Conservation (phyloP, 2,888 invertebrate genomes). For the Hofmannophila pseudospretella region DNA sequence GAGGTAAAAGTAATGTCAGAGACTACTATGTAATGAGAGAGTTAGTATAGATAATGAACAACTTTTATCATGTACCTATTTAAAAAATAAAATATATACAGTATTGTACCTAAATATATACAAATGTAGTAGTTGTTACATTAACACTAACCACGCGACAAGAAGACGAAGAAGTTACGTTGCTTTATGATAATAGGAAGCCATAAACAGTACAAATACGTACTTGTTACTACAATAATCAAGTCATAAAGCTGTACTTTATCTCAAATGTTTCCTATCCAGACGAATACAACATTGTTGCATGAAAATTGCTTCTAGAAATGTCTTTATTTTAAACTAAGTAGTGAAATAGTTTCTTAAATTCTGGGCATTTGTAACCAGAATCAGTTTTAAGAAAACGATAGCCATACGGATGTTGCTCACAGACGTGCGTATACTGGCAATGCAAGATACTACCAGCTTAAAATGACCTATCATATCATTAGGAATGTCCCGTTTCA, state of each 20-base stretch:
- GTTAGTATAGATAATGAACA: too few relatives aligned
- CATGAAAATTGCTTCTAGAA: slow-evolving; percentile 16
- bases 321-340: slow-evolving; percentile 23
- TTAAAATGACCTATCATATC: slow-evolving; percentile 25
- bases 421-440: slow-evolving; percentile 58
- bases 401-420: slow-evolving; percentile 63
- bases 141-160: too few relatives aligned
- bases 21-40: too few relatives aligned
- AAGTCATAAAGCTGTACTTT: slow-evolving; percentile 12
- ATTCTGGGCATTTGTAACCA: slow-evolving; percentile 59
- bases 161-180: too few relatives aligned
- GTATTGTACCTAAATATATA: too few relatives aligned
- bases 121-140: too few relatives aligned
- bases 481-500: background rate
- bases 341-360: slow-evolving; percentile 24
- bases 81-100: too few relatives aligned
- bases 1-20: too few relatives aligned
- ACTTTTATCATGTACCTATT: too few relatives aligned
- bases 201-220: slow-evolving; percentile 13
- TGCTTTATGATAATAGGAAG: slow-evolving; percentile 16
- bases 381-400: slow-evolving; percentile 57
- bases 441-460: slow-evolving; percentile 37
- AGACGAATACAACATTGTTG: slow-evolving; percentile 13
- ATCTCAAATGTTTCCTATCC: slow-evolving; percentile 6
- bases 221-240: slow-evolving; percentile 13